These are phyloP conservation scores for Amphiprion clarkii DNA, from an alignment of 2,797 vertebrate species.

Conservation along the genomic window DNA sequence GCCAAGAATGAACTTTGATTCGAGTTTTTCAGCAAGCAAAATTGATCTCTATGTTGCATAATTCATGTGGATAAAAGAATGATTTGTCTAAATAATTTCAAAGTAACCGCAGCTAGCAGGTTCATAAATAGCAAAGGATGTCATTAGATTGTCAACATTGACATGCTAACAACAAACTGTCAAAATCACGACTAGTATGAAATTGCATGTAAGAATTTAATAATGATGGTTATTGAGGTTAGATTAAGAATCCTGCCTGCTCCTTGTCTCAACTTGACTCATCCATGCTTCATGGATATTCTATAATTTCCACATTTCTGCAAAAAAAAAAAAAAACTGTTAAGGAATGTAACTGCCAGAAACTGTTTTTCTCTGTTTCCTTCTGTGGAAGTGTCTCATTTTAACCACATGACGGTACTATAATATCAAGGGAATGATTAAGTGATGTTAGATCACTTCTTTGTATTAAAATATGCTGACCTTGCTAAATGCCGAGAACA, in stretches of 20 bases:
- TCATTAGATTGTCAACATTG: background rate
- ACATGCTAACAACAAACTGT: background rate
- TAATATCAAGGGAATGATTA: conserved; percentile 28
- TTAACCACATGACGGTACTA: conserved; percentile 35
- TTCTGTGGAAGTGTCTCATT: conserved; percentile 31
- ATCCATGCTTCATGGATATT: background rate
- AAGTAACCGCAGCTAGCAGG: background rate
- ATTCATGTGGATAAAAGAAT: background rate
- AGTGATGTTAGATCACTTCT: conserved; percentile 35
- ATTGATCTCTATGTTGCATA: background rate
- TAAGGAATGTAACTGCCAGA: background rate
- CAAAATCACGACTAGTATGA: background rate
- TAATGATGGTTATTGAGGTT: background rate
- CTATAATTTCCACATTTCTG: background rate
- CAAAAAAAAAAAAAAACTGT: no score
- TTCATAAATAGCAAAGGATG: background rate
- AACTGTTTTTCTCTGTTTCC: conserved; percentile 20
- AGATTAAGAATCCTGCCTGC: background rate
- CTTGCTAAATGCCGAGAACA: conserved; percentile 39
- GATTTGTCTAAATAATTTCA: background rate
- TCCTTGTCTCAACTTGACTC: background rate
- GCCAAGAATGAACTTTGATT: background rate
- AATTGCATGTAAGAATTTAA: background rate
- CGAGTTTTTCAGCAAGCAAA: background rate
- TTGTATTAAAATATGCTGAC: conserved; percentile 56